Evolutionary conservation across 2,797 vertebrate species (phyloP), one percentile per base, ranked within the genome.

Genomic region (Pempheris klunzingeri): DNA sequence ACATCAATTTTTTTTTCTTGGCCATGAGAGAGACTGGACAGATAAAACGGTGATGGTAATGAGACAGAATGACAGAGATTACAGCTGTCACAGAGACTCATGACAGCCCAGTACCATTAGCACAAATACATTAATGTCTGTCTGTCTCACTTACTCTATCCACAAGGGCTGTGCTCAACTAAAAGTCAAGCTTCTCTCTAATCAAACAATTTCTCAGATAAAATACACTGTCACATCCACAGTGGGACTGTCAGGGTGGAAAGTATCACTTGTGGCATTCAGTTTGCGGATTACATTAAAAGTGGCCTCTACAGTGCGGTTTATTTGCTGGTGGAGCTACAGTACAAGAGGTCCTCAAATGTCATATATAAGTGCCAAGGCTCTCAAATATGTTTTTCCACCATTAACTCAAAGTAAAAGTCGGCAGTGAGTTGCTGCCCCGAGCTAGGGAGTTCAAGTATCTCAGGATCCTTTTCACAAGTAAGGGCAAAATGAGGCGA

Each of bases 51-150:
- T 4, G 44, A 30, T n/a, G 34, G 12, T 24, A 69, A 32, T 36
- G 20, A 53, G 39, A 44, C 64, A 58, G n/a, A 26, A 62, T 49
- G 26, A 30, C 43, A 41, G 61, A 71, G 24, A 39, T 66, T 54
- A 30, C 57, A 54, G 41, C 34, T 41, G 59, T 39, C 52, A 36
- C 5, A 30, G 32, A 49, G 50, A 18, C 53, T 36, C 49, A 6
- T n/a, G 63, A 62, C 63, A 64, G 61, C 47, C 24, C 49, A 13
- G 39, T 41, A 54, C 46, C 38, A 38, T 14, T 39, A 39, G 15
- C 20, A 52, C 20, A 68, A 47, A 50, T 10, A 10, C 26, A n/a
- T 17, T n/a, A 3, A 49, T 12, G 13, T 63, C 44, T 66, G 46
- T 20, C 50, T 24, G 47, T 43, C 28, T 62, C 12, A 32, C 26